Base-by-base conservation (phyloP, 2,888 invertebrate species). In the Lacanobia oleracea region DNA sequence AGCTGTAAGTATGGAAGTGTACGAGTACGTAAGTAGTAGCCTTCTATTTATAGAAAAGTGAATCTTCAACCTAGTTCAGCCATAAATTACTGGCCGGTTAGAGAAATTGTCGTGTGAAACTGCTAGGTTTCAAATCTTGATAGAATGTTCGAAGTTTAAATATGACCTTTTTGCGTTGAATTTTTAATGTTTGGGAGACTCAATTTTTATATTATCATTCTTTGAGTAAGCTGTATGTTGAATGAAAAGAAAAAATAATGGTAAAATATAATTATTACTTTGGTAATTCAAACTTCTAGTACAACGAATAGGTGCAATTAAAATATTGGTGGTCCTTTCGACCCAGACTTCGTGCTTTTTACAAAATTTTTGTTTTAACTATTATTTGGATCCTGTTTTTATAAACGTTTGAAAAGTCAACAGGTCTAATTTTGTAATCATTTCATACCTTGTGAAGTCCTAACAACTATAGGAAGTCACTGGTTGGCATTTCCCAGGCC, bases 21-120 rank as follows among this genome's bases (percentile, higher is more conserved):
- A 50, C n/a, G 43, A 70, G 56, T 50, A 50, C n/a, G 1, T 60
- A 56, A 21, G 40, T 77, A 69, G n/a, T 61, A 50, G 12, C 18
- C 9, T 12, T 40, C 79, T 75, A 75, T 78, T 65, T 65, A 65
- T 75, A 80, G 76, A 53, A 60, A 67, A 80, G 68, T 62, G 68
- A 75, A 80, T 80, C 75, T 79, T 57, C 51, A 53, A 40, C 48
- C 61, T 45, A 50, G 51, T 62, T 60, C 45, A 59, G 12, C n/a
- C 40, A 27, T 70, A n/a, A n/a, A 33, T 70, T n/a, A 48, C 77
- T 53, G 76, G 51, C 23, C 21, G 51, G 37, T 59, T 53, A 51
- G 37, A 76, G 9, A 74, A 76, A 76, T 53, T 48, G 16, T 48
- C 76, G 21, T 53, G 67, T 53, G 57, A 60, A 64, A 64, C 16